Percentiles rank a stretch among this genome's conserved stretches.
Evolutionary conservation across 2,797 vertebrate genomes (phyloP).

Genomic region (Pangasius krempfi): DNA sequence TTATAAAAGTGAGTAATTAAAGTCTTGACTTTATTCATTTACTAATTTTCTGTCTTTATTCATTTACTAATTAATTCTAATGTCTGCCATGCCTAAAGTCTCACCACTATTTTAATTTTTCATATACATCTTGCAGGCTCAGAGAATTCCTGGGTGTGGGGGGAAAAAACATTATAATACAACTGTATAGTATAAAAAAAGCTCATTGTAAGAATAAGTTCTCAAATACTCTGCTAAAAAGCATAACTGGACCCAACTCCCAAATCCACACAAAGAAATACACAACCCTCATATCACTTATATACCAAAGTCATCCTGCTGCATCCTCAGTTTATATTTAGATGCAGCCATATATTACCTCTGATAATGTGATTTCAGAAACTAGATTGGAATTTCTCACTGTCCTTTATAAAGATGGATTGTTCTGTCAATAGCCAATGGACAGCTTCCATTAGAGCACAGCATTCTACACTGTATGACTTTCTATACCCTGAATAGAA

Average conservation of each 20-base stretch:
- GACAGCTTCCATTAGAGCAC: constrained; percentile 79
- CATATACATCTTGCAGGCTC: neutral
- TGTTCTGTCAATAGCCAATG: constrained; percentile 91
- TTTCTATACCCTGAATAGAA: constrained; percentile 78
- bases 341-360: constrained; percentile 88
- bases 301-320: constrained; percentile 70
- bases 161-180: neutral
- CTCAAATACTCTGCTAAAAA: neutral
- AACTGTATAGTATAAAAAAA: neutral
- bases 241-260: no score
- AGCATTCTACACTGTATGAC: constrained; percentile 80
- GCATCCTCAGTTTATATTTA: constrained; percentile 84
- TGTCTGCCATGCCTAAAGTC: neutral
- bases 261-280: neutral
- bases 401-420: constrained; percentile 97
- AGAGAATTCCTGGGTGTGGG: neutral
- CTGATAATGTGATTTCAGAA: constrained; percentile 90
- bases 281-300: neutral
- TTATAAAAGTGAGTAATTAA: neutral
- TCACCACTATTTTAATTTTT: neutral
- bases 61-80: neutral
- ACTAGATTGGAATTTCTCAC: constrained; percentile 94
- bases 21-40: neutral
- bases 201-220: neutral
- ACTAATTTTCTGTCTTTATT: neutral